These are phyloP conservation scores for Elymnias hypermnestra DNA, from an alignment of 1,140 invertebrate species.

Conservation along the genomic window DNA sequence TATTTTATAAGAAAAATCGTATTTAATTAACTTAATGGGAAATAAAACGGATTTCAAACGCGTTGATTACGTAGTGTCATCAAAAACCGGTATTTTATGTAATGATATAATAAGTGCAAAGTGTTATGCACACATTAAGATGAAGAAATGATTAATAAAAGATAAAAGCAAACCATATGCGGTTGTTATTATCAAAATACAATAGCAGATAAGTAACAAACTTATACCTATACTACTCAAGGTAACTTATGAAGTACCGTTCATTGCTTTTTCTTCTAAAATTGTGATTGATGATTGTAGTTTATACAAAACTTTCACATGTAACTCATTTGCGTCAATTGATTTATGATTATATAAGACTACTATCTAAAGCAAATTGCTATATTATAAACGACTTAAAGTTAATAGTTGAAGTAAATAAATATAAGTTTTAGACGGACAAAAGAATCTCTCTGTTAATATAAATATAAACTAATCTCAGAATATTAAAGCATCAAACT, in stretches of 20 bases:
- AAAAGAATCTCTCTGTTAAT: too few relatives aligned
- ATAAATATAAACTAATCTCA: conserved; percentile 1
- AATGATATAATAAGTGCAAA: conserved; percentile 5
- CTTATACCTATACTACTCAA: too few relatives aligned
- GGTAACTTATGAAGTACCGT: too few relatives aligned
- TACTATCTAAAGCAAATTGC: background rate
- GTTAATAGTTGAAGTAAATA: too few relatives aligned
- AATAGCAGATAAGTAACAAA: too few relatives aligned
- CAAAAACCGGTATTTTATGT: conserved; percentile 8
- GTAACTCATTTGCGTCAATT: conserved; percentile 4
- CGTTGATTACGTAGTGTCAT: conserved; percentile 3
- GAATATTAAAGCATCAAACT: conserved; percentile 5
- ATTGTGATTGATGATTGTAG: conserved; percentile 8
- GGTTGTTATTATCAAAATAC: too few relatives aligned
- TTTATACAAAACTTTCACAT: conserved; percentile 6
- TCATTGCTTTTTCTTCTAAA: conserved; percentile 8
- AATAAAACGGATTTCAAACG: background rate
- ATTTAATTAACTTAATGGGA: too few relatives aligned
- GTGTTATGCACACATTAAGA: too few relatives aligned
- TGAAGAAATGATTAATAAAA: background rate
- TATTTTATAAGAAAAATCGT: too few relatives aligned
- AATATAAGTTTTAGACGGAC: too few relatives aligned
- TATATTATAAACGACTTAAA: conserved; percentile 1
- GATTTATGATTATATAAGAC: conserved; percentile 5
- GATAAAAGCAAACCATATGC: background rate